Percentiles rank a stretch among this genome's conserved stretches.
Conservation (phyloP, 2,113 vertebrate species). For the Phalacrocorax brasilianus region DNA sequence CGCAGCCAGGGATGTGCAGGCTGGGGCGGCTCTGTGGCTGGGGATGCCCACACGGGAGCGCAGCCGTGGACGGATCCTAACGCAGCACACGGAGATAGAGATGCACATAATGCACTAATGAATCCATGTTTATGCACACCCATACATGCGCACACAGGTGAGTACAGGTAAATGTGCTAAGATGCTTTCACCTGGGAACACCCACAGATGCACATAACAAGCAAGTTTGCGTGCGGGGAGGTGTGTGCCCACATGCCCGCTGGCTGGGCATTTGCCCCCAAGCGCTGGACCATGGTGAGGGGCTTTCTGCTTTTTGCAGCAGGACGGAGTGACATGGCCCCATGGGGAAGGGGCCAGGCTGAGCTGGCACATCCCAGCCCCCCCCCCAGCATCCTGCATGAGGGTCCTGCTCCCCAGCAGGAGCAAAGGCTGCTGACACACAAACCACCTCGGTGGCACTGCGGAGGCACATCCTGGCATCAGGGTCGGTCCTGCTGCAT, state of each 20-base stretch:
- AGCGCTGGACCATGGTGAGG: background rate
- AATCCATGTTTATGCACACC: rapidly evolving
- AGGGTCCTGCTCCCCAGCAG: rapidly evolving
- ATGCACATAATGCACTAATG: rapidly evolving
- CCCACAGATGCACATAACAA: background rate
- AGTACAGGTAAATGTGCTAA: background rate
- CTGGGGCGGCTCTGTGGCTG: rapidly evolving
- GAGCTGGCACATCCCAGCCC: background rate
- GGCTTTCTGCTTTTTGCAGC: background rate
- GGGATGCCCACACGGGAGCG: rapidly evolving
- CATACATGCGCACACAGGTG: background rate
- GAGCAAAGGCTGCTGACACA: background rate
- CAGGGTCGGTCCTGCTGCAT: rapidly evolving
- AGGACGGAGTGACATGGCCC: background rate
- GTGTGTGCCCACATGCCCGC: rapidly evolving
- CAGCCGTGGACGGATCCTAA: background rate
- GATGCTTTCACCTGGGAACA: rapidly evolving
- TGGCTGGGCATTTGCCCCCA: background rate
- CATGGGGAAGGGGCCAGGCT: background rate
- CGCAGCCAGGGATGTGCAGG: rapidly evolving
- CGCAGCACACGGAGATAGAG: background rate
- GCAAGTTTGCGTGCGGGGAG: background rate
- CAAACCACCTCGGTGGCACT: rapidly evolving
- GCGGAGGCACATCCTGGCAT: background rate
- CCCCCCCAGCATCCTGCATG: background rate